These are phyloP conservation scores for Itoplectis maculator DNA, from an alignment of 2,888 invertebrate species.

Conservation along the genomic window DNA sequence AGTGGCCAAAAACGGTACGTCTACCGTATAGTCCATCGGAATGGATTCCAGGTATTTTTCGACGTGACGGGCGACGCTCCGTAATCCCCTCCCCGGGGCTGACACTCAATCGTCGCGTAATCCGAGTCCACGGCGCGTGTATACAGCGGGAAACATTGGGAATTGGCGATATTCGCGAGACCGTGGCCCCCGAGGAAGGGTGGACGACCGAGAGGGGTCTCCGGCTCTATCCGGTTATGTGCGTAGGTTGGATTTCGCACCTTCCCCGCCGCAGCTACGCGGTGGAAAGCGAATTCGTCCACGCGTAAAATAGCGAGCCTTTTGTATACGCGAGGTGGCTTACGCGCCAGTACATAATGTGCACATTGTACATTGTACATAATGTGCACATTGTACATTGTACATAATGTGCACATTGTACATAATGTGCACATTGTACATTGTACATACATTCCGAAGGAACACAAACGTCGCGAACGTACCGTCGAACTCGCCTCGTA, in stretches of 20 bases:
- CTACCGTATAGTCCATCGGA: too few species aligned
- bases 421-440: too few species aligned
- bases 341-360: constrained; percentile 23
- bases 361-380: constrained; percentile 18
- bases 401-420: too few species aligned
- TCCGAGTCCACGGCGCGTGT: background rate
- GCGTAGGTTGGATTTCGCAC: constrained; percentile 20
- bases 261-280: too few species aligned
- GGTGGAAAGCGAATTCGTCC: constrained; percentile 32
- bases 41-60: background rate
- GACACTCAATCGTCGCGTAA: background rate
- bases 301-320: constrained; percentile 26
- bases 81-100: constrained; percentile 13
- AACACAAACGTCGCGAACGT: background rate
- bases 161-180: constrained; percentile 12
- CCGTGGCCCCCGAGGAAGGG: background rate
- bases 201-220: background rate
- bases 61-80: background rate
- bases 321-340: constrained; percentile 15
- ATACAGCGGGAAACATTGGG: constrained; percentile 2
- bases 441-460: constrained; percentile 21
- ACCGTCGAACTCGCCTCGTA: background rate
- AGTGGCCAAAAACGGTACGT: too few species aligned
- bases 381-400: too few species aligned
- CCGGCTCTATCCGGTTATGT: background rate